Percentiles rank a stretch among this genome's conserved stretches.
Evolutionary conservation across 2,797 vertebrate species (phyloP).

Genomic region (Enteromius paludinosus): DNA sequence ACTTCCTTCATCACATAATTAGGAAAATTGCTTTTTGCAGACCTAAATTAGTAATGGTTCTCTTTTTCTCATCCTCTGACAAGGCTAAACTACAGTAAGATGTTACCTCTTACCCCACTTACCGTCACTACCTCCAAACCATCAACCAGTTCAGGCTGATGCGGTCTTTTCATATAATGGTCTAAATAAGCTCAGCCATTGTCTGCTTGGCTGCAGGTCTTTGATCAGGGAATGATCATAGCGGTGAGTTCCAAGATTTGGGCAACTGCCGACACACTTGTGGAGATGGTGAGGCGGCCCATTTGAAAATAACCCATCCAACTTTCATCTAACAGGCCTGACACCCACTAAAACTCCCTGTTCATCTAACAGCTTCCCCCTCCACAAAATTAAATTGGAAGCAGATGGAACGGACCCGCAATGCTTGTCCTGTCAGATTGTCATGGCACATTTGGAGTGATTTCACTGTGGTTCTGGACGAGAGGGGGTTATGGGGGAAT

Average conservation of each 20-base stretch:
- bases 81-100: constrained; percentile 90
- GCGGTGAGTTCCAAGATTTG: constrained; percentile 77
- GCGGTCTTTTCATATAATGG: constrained; percentile 75
- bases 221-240: constrained; percentile 84
- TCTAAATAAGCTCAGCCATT: constrained; percentile 82
- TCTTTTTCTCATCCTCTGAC: constrained; percentile 80
- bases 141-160: constrained; percentile 70
- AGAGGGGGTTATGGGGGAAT: constrained; percentile 33
- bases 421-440: constrained; percentile 76
- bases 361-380: constrained; percentile 49
- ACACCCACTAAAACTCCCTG: constrained; percentile 46
- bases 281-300: constrained; percentile 80
- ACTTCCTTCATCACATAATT: constrained; percentile 86
- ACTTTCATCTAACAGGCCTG: constrained; percentile 59
- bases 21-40: constrained; percentile 89
- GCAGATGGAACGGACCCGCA: constrained; percentile 79
- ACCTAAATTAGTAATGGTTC: constrained; percentile 84
- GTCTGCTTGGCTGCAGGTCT: constrained; percentile 80
- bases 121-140: constrained; percentile 80
- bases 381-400: constrained; percentile 82
- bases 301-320: constrained; percentile 77
- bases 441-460: constrained; percentile 73
- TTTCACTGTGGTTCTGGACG: constrained; percentile 72
- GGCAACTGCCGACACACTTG: constrained; percentile 80
- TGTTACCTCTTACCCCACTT: constrained; percentile 85